phyloP scores from a whole-genome alignment of 92 coral and sea anemone species.

The Meandrina meandrites region DNA sequence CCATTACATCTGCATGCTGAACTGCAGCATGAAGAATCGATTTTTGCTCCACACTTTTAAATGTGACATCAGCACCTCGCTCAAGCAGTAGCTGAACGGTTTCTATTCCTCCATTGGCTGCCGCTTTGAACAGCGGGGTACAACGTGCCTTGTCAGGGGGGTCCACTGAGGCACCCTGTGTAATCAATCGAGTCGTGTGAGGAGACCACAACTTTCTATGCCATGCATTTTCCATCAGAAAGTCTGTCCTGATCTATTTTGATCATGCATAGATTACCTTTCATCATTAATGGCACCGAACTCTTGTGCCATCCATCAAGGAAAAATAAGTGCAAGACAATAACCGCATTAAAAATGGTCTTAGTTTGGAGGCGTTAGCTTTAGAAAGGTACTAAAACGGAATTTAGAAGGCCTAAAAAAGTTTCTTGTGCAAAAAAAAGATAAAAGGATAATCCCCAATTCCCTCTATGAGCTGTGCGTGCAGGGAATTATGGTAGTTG shows the following conservation, averaged over 20 bases:
- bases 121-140: conserved; percentile 78
- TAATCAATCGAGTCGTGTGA: not conserved
- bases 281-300: too few species aligned
- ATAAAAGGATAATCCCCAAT: too few species aligned
- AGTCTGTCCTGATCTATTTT: not conserved
- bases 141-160: conserved; percentile 65
- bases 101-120: conserved; percentile 63
- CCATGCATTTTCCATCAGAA: not conserved
- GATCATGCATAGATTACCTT: too few species aligned
- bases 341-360: too few species aligned
- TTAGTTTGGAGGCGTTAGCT: too few species aligned
- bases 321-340: too few species aligned
- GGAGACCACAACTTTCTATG: not conserved
- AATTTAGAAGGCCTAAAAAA: too few species aligned
- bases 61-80: conserved; percentile 66
- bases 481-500: too few species aligned
- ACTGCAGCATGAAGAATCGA: conserved; percentile 65
- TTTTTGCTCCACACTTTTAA: conserved; percentile 58
- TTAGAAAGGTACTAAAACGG: too few species aligned
- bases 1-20: conserved; percentile 46
- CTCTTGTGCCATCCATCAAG: too few species aligned
- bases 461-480: too few species aligned
- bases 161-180: conserved; percentile 63
- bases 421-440: too few species aligned
- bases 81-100: conserved; percentile 60